Conservation (phyloP, 2,113 vertebrate genomes). For the Grammatotria lemairii region DNA sequence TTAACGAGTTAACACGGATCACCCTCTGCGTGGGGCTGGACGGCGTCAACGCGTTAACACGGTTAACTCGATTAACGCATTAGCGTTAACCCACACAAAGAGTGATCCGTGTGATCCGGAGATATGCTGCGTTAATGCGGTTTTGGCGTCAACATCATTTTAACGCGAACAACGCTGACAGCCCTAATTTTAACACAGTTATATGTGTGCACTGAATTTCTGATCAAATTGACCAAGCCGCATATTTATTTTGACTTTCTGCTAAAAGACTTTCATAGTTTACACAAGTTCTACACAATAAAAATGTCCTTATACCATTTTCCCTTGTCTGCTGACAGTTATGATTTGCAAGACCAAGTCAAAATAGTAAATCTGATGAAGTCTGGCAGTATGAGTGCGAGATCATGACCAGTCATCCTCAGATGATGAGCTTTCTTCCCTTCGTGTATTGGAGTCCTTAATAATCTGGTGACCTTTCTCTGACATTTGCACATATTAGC, state of each 20-base stretch:
- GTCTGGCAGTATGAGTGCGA: background rate
- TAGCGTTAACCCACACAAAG: rapidly evolving
- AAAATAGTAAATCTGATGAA: background rate
- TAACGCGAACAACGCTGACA: background rate
- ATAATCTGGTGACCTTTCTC: background rate
- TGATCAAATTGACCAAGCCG: background rate
- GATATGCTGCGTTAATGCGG: background rate
- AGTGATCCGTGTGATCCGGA: background rate
- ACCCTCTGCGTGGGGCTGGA: background rate
- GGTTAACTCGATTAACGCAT: rapidly evolving
- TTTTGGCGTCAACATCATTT: background rate
- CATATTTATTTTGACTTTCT: background rate
- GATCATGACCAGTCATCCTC: background rate
- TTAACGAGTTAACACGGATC: background rate
- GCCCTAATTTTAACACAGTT: background rate
- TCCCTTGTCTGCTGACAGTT: background rate
- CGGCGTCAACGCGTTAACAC: rapidly evolving
- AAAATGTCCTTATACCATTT: background rate
- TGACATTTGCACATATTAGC: constrained; percentile 18
- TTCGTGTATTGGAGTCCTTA: background rate
- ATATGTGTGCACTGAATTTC: background rate
- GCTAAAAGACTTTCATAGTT: background rate
- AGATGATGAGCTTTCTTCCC: background rate
- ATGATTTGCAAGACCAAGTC: background rate
- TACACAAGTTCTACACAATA: background rate